Conservation (phyloP, 2,888 invertebrate species). For the Charanyca ferruginea region DNA sequence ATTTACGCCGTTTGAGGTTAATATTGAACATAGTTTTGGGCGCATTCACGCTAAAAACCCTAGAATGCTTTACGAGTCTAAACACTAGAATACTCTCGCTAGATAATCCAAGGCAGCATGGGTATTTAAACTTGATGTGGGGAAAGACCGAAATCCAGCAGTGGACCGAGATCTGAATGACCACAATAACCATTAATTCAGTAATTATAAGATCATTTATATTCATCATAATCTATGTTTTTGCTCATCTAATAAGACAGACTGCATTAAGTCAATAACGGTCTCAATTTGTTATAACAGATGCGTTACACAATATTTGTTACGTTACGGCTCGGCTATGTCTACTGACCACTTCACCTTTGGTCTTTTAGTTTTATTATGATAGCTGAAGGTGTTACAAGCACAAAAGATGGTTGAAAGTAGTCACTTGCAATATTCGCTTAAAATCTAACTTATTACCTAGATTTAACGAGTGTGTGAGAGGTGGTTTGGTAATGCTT, state of each 20-base stretch:
- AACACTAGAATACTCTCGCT: not conserved
- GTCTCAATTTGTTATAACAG: constrained; percentile 37
- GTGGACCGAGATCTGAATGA: constrained; percentile 5
- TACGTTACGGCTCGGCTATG: constrained; percentile 22
- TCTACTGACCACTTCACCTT: constrained; percentile 39
- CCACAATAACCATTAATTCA: constrained; percentile 15
- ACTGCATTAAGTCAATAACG: constrained; percentile 25
- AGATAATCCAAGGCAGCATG: not conserved
- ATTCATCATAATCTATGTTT: constrained; percentile 3
- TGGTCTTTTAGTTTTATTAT: constrained; percentile 54
- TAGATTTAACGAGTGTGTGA: constrained; percentile 11
- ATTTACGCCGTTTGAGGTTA: too few relatives aligned
- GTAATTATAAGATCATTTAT: constrained; percentile 3
- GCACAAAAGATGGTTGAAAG: constrained; percentile 12
- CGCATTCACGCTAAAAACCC: not conserved
- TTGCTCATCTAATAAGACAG: constrained; percentile 1
- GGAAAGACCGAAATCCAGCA: not conserved
- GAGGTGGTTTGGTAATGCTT: constrained; percentile 20
- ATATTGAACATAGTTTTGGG: not conserved
- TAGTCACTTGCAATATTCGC: constrained; percentile 19
- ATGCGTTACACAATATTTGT: constrained; percentile 32
- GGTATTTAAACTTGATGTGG: not conserved
- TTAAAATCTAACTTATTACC: constrained; percentile 16
- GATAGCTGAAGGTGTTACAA: constrained; percentile 8
- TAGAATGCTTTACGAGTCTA: not conserved